phyloP scores from a whole-genome alignment of 2,888 invertebrate species.

The Horisme vitalbata region DNA sequence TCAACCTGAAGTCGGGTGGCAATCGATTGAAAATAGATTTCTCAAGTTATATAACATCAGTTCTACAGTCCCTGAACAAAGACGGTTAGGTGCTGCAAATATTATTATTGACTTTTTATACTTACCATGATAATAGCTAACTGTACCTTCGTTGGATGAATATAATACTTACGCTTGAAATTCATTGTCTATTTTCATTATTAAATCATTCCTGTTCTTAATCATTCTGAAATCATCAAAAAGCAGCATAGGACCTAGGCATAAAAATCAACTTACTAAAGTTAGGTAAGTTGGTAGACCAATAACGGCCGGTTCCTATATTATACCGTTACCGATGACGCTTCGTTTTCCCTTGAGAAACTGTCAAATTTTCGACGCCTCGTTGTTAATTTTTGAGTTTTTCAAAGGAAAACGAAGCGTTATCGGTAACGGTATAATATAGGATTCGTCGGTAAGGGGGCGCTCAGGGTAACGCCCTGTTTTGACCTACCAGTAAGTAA shows the following conservation, averaged over 20 bases:
- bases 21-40: slow-evolving; percentile 84
- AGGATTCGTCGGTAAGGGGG: no score
- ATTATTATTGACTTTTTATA: background rate
- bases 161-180: slow-evolving; percentile 22
- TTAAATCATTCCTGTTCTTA: slow-evolving; percentile 23
- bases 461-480: no score
- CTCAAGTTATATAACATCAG: slow-evolving; percentile 68
- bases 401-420: no score
- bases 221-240: slow-evolving; percentile 41
- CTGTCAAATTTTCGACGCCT: no score
- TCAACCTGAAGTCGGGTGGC: slow-evolving; percentile 82
- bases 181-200: slow-evolving; percentile 15
- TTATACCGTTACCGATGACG: no score
- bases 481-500: background rate
- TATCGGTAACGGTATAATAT: no score
- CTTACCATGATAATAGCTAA: background rate
- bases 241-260: slow-evolving; percentile 7
- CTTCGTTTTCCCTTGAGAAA: no score
- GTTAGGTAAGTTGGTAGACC: no score
- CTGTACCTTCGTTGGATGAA: no score
- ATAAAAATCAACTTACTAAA: no score
- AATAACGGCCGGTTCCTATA: no score
- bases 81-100: slow-evolving; percentile 33
- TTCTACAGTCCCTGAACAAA: slow-evolving; percentile 68
- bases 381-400: no score